phyloP scores from a whole-genome alignment of 2,113 vertebrate species.

The Cavia aperea region DNA sequence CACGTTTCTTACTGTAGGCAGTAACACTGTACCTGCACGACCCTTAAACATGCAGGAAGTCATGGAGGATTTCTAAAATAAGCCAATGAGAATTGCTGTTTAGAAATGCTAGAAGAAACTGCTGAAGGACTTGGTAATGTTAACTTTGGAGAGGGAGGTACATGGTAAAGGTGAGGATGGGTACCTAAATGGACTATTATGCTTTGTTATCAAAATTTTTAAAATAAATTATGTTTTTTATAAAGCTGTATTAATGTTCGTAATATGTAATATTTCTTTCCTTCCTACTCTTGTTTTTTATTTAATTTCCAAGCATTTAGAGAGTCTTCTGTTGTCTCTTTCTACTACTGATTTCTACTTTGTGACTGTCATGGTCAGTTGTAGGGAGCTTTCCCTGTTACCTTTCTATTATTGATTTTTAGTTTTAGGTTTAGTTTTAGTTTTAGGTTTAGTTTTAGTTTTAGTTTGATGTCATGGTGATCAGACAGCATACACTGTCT shows the following conservation, averaged over 20 bases:
- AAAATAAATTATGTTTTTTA: neutral
- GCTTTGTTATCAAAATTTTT: neutral
- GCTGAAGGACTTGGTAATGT: neutral
- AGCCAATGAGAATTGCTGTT: slow-evolving; percentile 10
- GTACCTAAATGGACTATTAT: neutral
- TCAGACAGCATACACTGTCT: neutral
- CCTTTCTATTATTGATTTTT: slow-evolving; percentile 23
- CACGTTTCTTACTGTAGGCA: neutral
- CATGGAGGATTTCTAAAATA: neutral
- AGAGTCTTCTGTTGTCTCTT: neutral
- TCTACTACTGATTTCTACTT: neutral
- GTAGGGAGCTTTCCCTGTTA: neutral
- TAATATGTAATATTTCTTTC: neutral
- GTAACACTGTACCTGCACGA: neutral
- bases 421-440: neutral
- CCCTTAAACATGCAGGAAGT: neutral
- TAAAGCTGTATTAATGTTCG: neutral
- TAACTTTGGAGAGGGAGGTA: neutral
- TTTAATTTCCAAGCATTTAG: neutral
- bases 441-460: neutral
- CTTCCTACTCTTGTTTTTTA: neutral
- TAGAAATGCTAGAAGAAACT: neutral
- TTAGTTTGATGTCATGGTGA: slow-evolving; percentile 11
- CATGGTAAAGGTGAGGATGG: neutral
- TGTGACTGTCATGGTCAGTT: neutral